These are phyloP conservation scores for Mythimna albipuncta DNA, from an alignment of 2,888 invertebrate genomes.

Conservation along the genomic window DNA sequence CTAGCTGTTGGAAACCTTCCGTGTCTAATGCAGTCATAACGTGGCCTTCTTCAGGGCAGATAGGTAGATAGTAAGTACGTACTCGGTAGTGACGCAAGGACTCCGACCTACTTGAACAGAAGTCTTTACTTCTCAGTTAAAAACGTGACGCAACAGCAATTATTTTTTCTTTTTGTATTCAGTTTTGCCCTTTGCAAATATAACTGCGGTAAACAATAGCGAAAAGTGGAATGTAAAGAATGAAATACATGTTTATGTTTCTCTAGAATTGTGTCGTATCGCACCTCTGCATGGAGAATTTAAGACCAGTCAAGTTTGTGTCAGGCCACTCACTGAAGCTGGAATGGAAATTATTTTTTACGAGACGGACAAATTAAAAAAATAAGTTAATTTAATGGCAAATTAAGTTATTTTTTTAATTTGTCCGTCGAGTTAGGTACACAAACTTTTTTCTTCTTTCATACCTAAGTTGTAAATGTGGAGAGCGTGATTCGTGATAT, in stretches of 20 bases:
- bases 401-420: too few species aligned
- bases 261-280: too few species aligned
- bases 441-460: too few species aligned
- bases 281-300: neutral
- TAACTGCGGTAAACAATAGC: neutral
- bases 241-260: neutral
- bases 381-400: too few species aligned
- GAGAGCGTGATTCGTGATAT: too few species aligned
- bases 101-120: slow-evolving; percentile 7
- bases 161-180: neutral
- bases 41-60: slow-evolving; percentile 13
- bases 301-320: neutral
- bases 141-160: slow-evolving; percentile 6
- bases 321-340: too few species aligned
- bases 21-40: slow-evolving; percentile 9
- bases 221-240: neutral
- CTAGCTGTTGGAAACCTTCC: neutral
- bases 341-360: too few species aligned
- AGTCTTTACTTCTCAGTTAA: slow-evolving; percentile 18
- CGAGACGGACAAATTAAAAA: too few species aligned
- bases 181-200: neutral
- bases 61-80: neutral
- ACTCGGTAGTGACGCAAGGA: slow-evolving; percentile 19
- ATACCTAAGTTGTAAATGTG: too few species aligned
- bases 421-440: too few species aligned